phyloP scores from a whole-genome alignment of 1,140 invertebrate species.

The Drosophila sturtevanti region DNA sequence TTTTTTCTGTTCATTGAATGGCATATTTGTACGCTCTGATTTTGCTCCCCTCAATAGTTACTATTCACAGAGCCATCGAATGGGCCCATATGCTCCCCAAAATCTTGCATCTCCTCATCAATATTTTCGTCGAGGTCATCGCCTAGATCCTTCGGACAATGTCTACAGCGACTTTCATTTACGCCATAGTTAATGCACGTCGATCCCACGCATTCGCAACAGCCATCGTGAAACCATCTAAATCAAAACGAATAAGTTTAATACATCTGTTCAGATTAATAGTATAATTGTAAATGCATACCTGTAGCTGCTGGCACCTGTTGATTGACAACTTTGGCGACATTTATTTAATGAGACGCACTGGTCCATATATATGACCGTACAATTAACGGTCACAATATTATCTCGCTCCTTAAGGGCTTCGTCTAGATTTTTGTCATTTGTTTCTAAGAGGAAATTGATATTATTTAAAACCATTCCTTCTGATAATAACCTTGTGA shows the following conservation, averaged over 20 bases:
- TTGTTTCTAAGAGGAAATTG: slow-evolving; percentile 25
- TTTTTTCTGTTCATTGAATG: slow-evolving; percentile 60
- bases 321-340: slow-evolving; percentile 69
- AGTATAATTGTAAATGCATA: slow-evolving; percentile 19
- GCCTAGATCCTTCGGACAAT: slow-evolving; percentile 72
- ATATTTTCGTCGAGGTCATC: slow-evolving; percentile 66
- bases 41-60: slow-evolving; percentile 58
- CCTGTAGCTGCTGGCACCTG: slow-evolving; percentile 79
- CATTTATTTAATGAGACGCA: slow-evolving; percentile 95
- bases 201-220: slow-evolving; percentile 96
- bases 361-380: slow-evolving; percentile 95
- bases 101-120: slow-evolving; percentile 79
- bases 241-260: slow-evolving; percentile 48
- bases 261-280: neutral
- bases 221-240: slow-evolving; percentile 97
- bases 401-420: slow-evolving; percentile 82
- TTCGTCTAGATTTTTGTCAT: slow-evolving; percentile 71
- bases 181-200: slow-evolving; percentile 96
- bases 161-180: slow-evolving; percentile 87
- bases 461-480: neutral
- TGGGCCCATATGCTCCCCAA: slow-evolving; percentile 74
- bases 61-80: slow-evolving; percentile 79
- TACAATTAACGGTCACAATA: slow-evolving; percentile 92
- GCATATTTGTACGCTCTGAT: slow-evolving; percentile 46
- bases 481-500: neutral